These are phyloP conservation scores for Drosophila anceps DNA, from an alignment of 2,888 invertebrate genomes.

Conservation along the genomic window DNA sequence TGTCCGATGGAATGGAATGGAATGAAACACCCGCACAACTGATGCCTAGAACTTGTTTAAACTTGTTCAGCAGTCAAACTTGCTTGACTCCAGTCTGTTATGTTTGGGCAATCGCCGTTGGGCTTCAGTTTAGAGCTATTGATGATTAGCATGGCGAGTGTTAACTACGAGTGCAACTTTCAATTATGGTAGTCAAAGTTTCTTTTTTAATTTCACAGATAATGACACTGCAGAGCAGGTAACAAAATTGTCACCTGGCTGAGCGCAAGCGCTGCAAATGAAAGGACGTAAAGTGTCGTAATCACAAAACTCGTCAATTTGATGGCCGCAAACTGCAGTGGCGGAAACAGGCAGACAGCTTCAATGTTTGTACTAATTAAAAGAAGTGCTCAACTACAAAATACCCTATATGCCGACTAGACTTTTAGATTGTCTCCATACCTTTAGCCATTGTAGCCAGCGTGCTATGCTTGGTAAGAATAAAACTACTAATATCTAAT, in stretches of 20 bases:
- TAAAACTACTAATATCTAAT: no score
- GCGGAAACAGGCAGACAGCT: neutral
- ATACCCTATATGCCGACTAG: neutral
- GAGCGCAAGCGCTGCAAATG: neutral
- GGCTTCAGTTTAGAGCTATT: neutral
- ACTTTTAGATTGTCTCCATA: neutral
- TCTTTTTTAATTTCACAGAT: conserved; percentile 39
- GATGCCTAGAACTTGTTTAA: neutral
- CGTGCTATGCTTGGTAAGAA: no score
- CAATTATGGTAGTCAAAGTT: neutral
- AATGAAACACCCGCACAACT: no score
- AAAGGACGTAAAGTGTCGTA: neutral
- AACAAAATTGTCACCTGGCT: neutral
- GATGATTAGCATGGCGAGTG: neutral
- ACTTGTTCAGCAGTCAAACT: neutral
- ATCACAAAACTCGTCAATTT: conserved; percentile 30
- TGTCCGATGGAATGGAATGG: neutral
- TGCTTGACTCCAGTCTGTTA: neutral
- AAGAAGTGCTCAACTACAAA: neutral
- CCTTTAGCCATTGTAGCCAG: no score
- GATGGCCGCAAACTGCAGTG: conserved; percentile 10
- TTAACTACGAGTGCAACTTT: neutral
- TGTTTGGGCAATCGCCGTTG: no score
- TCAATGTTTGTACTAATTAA: neutral
- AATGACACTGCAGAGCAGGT: conserved; percentile 38